Evolutionary conservation across 2,888 invertebrate genomes (phyloP), one percentile per base, ranked within the genome.

Genomic region (Pseudococcus longispinus): DNA sequence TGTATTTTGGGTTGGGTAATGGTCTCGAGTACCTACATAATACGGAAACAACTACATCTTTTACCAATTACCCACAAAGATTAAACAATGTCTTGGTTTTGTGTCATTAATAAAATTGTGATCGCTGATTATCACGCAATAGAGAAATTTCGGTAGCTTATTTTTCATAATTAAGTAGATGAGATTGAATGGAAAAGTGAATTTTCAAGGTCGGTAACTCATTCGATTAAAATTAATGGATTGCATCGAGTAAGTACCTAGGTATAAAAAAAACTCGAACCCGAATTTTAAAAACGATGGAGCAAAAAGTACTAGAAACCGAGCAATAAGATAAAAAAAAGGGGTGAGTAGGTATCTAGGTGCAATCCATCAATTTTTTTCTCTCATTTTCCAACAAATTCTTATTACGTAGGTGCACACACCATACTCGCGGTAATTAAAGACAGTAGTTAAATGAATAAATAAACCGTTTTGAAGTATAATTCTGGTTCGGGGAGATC

Each of bases 221-320:
- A 65, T 65, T 65, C 65, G 65, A 65, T 26, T 23, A 26, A 65
- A 65, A 26, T 65, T 65, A 65, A 65, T 65, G 65, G 26, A 65
- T 65, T 23, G 15, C 13, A 26, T 23, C 23, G 23, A 5, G n/a
- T 51, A 15, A 0, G 26, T 65, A 26, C 8, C 4, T 32, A 32
- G 32, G 32, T 32, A 37, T 37, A 37, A 37, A n/a, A n/a, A 55
- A 65, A 65, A 65, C 65, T 65, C 26, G 65, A 26, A 65, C 26
- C 0, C 1, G 3, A 26, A 65, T 65, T 51, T n/a, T 46, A 46
- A 13, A 37, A 13, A 46, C 15, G 44, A 46, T 46, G 44, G 13
- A 46, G 44, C 44, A 46, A 46, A n/a, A 37, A 46, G 44, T 46
- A 3, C 44, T 46, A 46, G 3, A 46, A 46, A 46, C 44, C 44